Evolutionary conservation across 1,140 invertebrate genomes (phyloP).

Genomic region (Cephus cinctus): DNA sequence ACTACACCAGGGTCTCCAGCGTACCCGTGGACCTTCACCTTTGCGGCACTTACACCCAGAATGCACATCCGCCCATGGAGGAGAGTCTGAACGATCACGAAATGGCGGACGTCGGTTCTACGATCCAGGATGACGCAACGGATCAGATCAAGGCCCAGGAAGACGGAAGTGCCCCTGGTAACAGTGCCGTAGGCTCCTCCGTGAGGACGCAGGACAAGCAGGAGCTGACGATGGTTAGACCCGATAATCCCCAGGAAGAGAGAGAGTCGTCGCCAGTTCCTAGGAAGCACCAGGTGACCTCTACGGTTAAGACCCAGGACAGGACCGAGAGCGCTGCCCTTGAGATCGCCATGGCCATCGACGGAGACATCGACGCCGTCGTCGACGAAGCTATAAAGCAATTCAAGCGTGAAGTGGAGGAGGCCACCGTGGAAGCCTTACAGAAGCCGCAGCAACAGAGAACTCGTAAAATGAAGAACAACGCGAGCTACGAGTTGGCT

Average conservation of each 20-base stretch:
- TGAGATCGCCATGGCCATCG: constrained; percentile 41
- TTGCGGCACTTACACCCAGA: constrained; percentile 26
- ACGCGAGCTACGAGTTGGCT: constrained; percentile 48
- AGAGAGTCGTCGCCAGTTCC: constrained; percentile 18
- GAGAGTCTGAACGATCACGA: constrained; percentile 11
- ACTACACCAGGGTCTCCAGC: constrained; percentile 51
- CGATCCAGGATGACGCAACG: constrained; percentile 17
- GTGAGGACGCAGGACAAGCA: constrained; percentile 28
- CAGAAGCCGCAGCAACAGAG: constrained; percentile 15
- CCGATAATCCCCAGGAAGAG: constrained; percentile 11
- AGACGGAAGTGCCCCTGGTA: too few species aligned
- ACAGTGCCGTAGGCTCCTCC: too few species aligned
- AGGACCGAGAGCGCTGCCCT: constrained; percentile 34
- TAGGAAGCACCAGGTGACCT: constrained; percentile 19
- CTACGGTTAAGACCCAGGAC: constrained; percentile 51
- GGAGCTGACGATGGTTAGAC: constrained; percentile 10
- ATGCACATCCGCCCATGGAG: neutral
- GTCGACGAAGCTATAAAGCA: constrained; percentile 41
- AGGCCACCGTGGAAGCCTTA: constrained; percentile 24
- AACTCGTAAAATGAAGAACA: constrained; percentile 36
- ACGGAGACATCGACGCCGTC: constrained; percentile 40
- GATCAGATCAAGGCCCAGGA: constrained; percentile 18
- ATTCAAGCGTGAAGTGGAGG: constrained; percentile 36
- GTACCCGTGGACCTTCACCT: constrained; percentile 60
- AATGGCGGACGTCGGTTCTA: constrained; percentile 23